A percentile compares a stretch with the other conserved stretches of the same genome.
phyloP scores from a whole-genome alignment of 2,888 invertebrate genomes.

The Meteorus cinctellus region DNA sequence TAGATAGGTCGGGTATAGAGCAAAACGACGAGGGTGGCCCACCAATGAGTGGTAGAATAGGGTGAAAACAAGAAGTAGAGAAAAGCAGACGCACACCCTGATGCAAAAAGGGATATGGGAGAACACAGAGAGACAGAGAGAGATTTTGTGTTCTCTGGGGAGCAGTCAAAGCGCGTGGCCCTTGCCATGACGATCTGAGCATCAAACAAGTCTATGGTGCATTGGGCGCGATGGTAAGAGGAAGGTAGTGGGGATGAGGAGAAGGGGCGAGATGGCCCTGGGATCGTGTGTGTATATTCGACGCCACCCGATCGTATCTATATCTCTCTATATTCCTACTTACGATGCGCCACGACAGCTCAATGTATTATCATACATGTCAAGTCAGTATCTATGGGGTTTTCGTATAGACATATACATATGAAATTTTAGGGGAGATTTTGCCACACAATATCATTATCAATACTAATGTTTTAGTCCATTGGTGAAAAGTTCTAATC shows the following conservation, averaged over 20 bases:
- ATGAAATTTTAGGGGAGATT: slow-evolving; percentile 27
- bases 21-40: slow-evolving; percentile 46
- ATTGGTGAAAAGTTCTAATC: too few species aligned
- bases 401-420: neutral
- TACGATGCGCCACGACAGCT: slow-evolving; percentile 59
- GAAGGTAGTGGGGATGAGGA: neutral
- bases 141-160: slow-evolving; percentile 70
- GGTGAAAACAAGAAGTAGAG: slow-evolving; percentile 43
- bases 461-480: too few species aligned
- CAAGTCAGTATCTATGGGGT: slow-evolving; percentile 19
- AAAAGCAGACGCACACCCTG: slow-evolving; percentile 37
- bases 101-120: slow-evolving; percentile 41
- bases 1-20: slow-evolving; percentile 48
- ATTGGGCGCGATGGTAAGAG: slow-evolving; percentile 41
- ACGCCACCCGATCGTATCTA: slow-evolving; percentile 45
- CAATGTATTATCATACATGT: slow-evolving; percentile 64
- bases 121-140: slow-evolving; percentile 63
- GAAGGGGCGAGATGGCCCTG: neutral
- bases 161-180: slow-evolving; percentile 72
- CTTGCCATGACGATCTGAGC: slow-evolving; percentile 69
- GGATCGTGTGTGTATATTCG: slow-evolving; percentile 30
- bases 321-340: slow-evolving; percentile 53
- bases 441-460: neutral
- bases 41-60: slow-evolving; percentile 44
- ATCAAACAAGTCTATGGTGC: slow-evolving; percentile 65